Conservation (phyloP, 2,797 vertebrate species). For the Melanogrammus aeglefinus region DNA sequence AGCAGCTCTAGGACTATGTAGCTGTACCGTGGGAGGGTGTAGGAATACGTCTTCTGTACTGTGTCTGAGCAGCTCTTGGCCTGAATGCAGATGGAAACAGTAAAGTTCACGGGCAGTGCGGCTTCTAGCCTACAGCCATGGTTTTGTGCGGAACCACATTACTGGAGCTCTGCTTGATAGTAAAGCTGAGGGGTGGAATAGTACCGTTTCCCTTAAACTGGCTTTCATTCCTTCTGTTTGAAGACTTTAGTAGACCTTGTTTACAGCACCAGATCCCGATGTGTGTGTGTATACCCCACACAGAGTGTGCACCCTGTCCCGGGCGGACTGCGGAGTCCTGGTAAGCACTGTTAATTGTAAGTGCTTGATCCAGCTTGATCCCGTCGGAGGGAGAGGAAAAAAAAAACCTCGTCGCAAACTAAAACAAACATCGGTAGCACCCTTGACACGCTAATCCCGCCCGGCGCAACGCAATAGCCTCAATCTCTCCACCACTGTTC, state of each 20-base stretch:
- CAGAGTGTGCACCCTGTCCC: neutral
- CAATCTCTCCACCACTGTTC: slow-evolving; percentile 30
- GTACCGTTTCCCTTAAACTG: neutral
- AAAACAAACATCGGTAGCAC: neutral
- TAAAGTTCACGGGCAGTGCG: neutral
- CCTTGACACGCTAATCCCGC: slow-evolving; percentile 16
- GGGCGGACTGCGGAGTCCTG: neutral
- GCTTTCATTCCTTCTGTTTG: neutral
- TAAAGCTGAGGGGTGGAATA: neutral
- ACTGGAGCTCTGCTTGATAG: neutral
- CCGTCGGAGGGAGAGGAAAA: neutral
- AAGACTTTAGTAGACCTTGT: neutral
- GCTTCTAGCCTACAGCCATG: neutral
- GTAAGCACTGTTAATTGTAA: neutral
- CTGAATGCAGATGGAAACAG: neutral
- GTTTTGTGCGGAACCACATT: neutral
- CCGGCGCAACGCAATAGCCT: neutral
- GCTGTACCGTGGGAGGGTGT: no score
- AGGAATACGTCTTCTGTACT: neutral
- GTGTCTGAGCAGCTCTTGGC: neutral
- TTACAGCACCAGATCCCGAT: neutral
- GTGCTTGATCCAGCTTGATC: neutral
- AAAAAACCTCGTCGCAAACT: neutral
- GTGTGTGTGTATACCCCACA: neutral
- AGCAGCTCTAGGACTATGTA: no score